Percentiles rank a stretch among this genome's conserved stretches.
These are phyloP conservation scores for Chymomyza caudatula DNA, from an alignment of 2,888 invertebrate species.

Conservation along the genomic window DNA sequence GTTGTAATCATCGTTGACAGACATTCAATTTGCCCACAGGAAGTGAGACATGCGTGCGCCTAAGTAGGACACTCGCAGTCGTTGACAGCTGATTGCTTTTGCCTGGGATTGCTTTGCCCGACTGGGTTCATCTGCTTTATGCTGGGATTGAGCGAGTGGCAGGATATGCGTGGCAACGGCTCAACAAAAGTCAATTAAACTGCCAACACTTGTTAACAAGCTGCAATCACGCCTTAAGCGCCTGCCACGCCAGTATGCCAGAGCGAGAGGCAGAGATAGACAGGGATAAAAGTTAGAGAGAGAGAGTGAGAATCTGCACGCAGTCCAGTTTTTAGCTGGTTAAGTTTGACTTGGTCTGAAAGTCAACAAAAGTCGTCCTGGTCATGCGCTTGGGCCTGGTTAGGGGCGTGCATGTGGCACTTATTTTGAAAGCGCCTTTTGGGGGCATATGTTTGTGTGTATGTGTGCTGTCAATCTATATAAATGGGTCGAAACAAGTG, in stretches of 20 bases:
- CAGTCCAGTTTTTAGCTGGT: constrained; percentile 1
- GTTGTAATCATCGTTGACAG: constrained; percentile 62
- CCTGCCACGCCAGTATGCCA: constrained; percentile 20
- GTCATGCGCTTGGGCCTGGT: constrained; percentile 1
- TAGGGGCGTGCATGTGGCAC: constrained; percentile 48
- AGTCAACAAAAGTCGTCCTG: constrained; percentile 2
- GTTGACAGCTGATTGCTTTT: constrained; percentile 61
- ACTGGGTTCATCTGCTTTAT: not conserved
- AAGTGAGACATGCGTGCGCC: constrained; percentile 45
- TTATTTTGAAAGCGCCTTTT: constrained; percentile 54
- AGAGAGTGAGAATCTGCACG: constrained; percentile 7
- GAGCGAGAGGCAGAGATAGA: constrained; percentile 20
- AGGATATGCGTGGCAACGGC: constrained; percentile 6
- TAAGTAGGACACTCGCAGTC: constrained; percentile 54
- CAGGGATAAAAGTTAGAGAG: constrained; percentile 15
- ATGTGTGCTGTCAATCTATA: not conserved
- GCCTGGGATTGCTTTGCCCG: constrained; percentile 7
- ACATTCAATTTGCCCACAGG: constrained; percentile 53
- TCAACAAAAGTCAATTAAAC: constrained; percentile 68
- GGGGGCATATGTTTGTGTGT: constrained; percentile 41
- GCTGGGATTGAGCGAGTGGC: constrained; percentile 42
- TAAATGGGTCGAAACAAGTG: not conserved
- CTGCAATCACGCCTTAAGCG: constrained; percentile 74
- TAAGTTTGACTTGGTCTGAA: constrained; percentile 21
- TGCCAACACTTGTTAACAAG: constrained; percentile 76